These are phyloP conservation scores for Axinella damicornis DNA, from an alignment of 37 sponge, comb jelly and placozoan genomes.

Conservation along the genomic window DNA sequence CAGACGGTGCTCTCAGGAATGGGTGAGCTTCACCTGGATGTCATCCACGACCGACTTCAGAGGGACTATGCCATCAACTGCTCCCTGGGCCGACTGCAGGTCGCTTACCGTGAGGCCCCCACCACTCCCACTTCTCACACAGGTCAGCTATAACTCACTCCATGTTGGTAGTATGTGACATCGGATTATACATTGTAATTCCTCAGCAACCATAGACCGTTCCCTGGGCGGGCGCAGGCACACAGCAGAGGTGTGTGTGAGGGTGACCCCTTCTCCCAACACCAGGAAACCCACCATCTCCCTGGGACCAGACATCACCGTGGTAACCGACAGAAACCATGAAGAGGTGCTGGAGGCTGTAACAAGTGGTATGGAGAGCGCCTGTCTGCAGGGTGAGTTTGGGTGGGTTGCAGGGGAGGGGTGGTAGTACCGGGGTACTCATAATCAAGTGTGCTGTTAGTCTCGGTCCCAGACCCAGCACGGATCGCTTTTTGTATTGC, in stretches of 20 bases:
- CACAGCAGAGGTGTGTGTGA: constrained; percentile 21
- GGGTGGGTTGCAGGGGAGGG: too few species aligned
- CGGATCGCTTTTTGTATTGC: too few species aligned
- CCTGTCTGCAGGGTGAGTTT: constrained; percentile 70
- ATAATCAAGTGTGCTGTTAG: too few species aligned
- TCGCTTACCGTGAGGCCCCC: constrained; percentile 89
- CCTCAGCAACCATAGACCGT: constrained; percentile 28
- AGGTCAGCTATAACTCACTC: constrained; percentile 15
- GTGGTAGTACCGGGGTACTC: too few species aligned
- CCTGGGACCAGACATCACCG: not conserved
- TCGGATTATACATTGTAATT: not conserved
- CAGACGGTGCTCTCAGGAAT: constrained; percentile 93
- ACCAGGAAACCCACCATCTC: too few species aligned
- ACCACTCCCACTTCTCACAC: constrained; percentile 9
- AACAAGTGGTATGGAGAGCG: constrained; percentile 30
- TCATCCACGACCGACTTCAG: constrained; percentile 76
- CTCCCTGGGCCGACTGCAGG: constrained; percentile 81
- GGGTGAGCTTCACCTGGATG: constrained; percentile 97
- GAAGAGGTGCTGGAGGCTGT: constrained; percentile 42
- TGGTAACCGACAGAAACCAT: not conserved
- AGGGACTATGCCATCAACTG: constrained; percentile 79
- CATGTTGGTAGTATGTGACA: not conserved
- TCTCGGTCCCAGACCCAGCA: too few species aligned
- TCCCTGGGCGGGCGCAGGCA: constrained; percentile 43
- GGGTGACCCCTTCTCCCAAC: constrained; percentile 39